phyloP scores from a whole-genome alignment of 2,888 invertebrate genomes.

The Erebia ligea region DNA sequence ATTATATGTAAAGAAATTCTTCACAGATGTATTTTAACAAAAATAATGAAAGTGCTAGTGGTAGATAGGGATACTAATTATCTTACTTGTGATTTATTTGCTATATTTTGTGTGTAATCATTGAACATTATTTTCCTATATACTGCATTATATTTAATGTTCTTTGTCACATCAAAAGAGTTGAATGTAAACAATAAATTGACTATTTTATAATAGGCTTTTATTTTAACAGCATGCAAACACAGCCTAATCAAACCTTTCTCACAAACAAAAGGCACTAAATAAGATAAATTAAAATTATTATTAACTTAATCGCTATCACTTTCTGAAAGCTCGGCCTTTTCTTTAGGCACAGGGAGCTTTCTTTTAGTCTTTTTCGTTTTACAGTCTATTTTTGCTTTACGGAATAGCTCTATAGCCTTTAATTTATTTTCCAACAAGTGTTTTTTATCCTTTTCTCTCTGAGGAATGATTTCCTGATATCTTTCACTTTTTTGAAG shows the following conservation, averaged over 20 bases:
- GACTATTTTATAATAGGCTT: constrained; percentile 66
- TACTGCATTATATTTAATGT: constrained; percentile 40
- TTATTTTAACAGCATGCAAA: constrained; percentile 48
- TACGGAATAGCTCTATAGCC: constrained; percentile 89
- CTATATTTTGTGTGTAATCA: constrained; percentile 21
- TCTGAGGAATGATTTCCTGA: constrained; percentile 88
- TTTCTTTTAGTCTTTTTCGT: constrained; percentile 72
- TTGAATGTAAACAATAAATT: constrained; percentile 75
- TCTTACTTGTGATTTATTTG: constrained; percentile 9
- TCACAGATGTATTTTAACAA: background rate
- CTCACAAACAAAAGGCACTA: constrained; percentile 15
- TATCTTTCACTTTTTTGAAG: constrained; percentile 67
- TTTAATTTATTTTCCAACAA: constrained; percentile 87
- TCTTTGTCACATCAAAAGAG: constrained; percentile 55
- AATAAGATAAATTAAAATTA: constrained; percentile 6
- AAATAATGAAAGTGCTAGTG: background rate
- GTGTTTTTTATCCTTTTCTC: constrained; percentile 85
- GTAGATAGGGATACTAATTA: background rate
- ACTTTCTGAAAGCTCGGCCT: constrained; percentile 87
- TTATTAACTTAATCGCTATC: constrained; percentile 73
- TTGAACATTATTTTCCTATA: constrained; percentile 27
- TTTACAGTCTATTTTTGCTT: constrained; percentile 85
- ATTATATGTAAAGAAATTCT: background rate
- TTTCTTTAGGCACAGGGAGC: constrained; percentile 77
- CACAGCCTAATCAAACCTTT: constrained; percentile 25